These are phyloP conservation scores for Gulo gulo DNA, from an alignment of 2,113 vertebrate species.

Conservation along the genomic window DNA sequence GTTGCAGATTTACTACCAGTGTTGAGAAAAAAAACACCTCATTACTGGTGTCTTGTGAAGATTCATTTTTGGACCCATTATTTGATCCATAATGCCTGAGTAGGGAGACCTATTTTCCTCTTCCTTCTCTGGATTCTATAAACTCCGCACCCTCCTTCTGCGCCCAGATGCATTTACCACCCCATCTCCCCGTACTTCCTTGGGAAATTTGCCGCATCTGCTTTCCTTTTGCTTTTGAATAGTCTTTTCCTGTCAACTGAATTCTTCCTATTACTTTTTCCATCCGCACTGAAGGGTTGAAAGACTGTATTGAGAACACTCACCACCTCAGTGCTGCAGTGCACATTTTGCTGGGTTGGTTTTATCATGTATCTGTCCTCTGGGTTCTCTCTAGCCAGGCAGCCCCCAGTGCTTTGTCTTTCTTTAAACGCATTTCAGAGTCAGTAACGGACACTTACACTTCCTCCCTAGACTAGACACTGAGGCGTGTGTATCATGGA, in stretches of 20 bases:
- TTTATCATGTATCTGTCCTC: not conserved
- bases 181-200: not conserved
- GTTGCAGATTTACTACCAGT: not conserved
- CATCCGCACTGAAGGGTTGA: not conserved
- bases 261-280: not conserved
- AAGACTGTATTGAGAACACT: not conserved
- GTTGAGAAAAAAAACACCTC: not conserved
- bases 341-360: not conserved
- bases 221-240: not conserved
- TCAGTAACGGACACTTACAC: not conserved
- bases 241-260: not conserved
- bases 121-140: not conserved
- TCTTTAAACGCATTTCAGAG: not conserved
- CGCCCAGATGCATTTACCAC: not conserved
- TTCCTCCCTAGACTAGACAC: not conserved
- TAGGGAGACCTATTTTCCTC: not conserved
- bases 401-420: no score
- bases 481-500: no score
- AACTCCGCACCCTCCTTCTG: not conserved
- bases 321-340: not conserved
- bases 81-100: not conserved
- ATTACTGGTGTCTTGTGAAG: not conserved
- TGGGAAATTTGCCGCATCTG: not conserved
- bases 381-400: not conserved
- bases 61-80: not conserved